Evolutionary conservation across 2,113 vertebrate genomes (phyloP).

Genomic region (Hucho hucho): DNA sequence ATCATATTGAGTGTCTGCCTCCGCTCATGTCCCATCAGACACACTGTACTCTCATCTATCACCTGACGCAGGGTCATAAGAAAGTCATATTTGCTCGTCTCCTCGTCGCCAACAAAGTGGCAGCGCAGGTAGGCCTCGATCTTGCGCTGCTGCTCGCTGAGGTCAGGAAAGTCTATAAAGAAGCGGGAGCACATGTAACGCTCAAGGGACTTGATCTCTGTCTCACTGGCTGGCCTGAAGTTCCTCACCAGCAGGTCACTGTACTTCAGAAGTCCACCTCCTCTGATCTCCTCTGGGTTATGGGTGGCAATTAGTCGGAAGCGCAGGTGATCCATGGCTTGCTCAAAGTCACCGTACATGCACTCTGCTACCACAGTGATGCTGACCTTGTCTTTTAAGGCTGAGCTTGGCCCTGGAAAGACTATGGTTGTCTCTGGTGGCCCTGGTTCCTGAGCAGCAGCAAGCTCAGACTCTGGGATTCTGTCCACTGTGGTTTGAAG

Average conservation of each 20-base stretch:
- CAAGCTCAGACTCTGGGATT: constrained; percentile 5
- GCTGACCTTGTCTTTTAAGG: constrained; percentile 38
- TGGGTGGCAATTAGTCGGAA: constrained; percentile 87
- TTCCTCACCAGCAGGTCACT: constrained; percentile 90
- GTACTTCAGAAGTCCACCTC: constrained; percentile 94
- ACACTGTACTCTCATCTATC: constrained; percentile 92
- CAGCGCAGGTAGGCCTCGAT: constrained; percentile 91
- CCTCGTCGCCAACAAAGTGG: constrained; percentile 89
- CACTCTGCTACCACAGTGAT: constrained; percentile 85
- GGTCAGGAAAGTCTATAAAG: constrained; percentile 95
- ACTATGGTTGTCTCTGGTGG: not conserved
- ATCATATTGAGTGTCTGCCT: constrained; percentile 96
- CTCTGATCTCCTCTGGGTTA: constrained; percentile 94
- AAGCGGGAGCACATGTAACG: constrained; percentile 98
- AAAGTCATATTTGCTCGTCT: constrained; percentile 92
- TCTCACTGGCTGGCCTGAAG: constrained; percentile 85
- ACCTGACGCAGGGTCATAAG: constrained; percentile 90
- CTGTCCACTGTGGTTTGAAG: not conserved
- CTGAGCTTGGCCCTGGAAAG: constrained; percentile 4
- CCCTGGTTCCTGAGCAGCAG: constrained; percentile 9
- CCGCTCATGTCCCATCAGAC: constrained; percentile 89
- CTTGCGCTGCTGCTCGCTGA: constrained; percentile 89
- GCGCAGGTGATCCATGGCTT: constrained; percentile 87
- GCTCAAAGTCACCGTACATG: constrained; percentile 90
- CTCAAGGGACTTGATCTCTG: constrained; percentile 89